Evolutionary conservation across 2,113 vertebrate species (phyloP), one percentile per base, ranked within the genome.

Genomic region (Cyprinodon variegatus): DNA sequence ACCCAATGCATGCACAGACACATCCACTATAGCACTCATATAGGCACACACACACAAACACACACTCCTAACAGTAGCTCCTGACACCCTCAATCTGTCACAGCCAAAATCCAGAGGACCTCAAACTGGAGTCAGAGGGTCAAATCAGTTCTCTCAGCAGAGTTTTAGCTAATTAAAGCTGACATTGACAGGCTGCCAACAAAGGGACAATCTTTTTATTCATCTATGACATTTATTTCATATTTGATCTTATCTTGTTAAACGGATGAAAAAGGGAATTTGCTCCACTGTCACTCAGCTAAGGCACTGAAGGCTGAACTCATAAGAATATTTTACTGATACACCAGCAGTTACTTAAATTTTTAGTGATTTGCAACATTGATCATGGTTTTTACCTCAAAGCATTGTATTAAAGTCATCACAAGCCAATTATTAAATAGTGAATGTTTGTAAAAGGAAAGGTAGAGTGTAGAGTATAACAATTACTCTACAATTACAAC

Each of bases 31-130:
- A 29, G 29, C 43, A 2, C 22, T 43, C 46, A 79, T 22, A 50
- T 60, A 67, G 29, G 46, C 63, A 77, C 45, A 60, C 72, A 68
- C 39, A 45, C 6, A 45, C 43, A 10, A 2, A 11, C 81, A 76
- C 64, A 76, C 74, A 84, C 74, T 83, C 85, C 70, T 76, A 76
- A 81, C 86, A 85, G 76, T 74, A 73, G 71, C 79, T 86, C 77
- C 70, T 87, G 83, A 87, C 89, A 91, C 86, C 83, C 88, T 87
- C 88, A 89, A 91, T 93, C 91, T 92, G 91, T 90, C 88, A 83
- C 77, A 86, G 86, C 79, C 76, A 71, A 87, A 88, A 84, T 86
- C 88, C 88, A 85, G 61, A 86, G 89, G 90, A 88, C 61, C 74
- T 78, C 50, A 67, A 87, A 79, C 84, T 84, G 3, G 62, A 84